These are phyloP conservation scores for Petrocephalus zakoni DNA, from an alignment of 2,113 vertebrate genomes.

Conservation along the genomic window DNA sequence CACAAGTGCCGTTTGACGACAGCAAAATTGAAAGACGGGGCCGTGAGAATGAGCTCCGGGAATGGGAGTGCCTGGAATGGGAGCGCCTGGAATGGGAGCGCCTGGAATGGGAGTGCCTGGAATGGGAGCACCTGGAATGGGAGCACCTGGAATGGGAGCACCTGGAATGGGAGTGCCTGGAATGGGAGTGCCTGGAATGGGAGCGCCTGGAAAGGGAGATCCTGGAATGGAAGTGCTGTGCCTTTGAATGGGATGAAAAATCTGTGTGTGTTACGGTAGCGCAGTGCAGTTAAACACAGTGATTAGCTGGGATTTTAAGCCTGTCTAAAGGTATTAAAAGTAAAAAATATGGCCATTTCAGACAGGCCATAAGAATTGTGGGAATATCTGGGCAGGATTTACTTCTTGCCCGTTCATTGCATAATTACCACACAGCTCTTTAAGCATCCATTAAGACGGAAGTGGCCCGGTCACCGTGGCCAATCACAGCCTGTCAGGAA, in stretches of 20 bases:
- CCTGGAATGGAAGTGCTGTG: background rate
- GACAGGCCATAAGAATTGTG: background rate
- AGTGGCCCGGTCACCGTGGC: slow-evolving; percentile 18
- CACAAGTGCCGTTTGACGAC: background rate
- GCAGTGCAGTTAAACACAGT: background rate
- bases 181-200: no score
- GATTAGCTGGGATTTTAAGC: background rate
- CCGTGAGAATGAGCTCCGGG: background rate
- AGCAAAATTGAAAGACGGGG: background rate
- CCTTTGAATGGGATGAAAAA: background rate
- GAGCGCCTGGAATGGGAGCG: background rate
- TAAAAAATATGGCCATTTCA: background rate
- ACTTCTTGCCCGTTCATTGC: background rate
- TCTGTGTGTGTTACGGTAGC: background rate
- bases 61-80: background rate
- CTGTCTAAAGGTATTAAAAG: background rate
- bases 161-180: no score
- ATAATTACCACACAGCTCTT: background rate
- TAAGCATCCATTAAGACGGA: background rate
- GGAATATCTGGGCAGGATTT: background rate
- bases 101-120: no score
- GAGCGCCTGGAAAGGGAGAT: background rate
- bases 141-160: no score
- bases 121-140: no score
- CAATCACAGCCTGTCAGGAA: slow-evolving; percentile 28